phyloP scores from a whole-genome alignment of 2,797 vertebrate genomes.

The Acanthurus tractus region DNA sequence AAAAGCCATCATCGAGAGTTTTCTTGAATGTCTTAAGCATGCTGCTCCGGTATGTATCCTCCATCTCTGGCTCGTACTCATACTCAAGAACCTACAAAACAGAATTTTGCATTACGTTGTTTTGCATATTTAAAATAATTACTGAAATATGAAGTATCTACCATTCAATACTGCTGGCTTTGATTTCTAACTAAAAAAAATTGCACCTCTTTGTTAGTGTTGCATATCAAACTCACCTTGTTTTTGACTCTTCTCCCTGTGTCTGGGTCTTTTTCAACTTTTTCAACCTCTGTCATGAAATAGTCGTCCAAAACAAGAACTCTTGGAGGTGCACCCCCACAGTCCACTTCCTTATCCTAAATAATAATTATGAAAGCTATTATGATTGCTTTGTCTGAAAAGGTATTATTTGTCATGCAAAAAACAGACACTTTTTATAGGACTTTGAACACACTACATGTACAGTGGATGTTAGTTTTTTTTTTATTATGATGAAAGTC shows the following conservation, averaged over 20 bases:
- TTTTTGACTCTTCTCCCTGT: slow-evolving; percentile 94
- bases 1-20: slow-evolving; percentile 98
- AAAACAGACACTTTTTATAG: neutral
- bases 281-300: slow-evolving; percentile 98
- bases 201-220: neutral
- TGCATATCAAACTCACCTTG: slow-evolving; percentile 86
- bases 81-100: slow-evolving; percentile 92
- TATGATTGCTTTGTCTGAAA: neutral
- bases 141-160: neutral
- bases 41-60: slow-evolving; percentile 96
- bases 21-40: slow-evolving; percentile 99
- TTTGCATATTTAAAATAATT: neutral
- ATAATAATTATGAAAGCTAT: slow-evolving; percentile 5
- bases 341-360: slow-evolving; percentile 98
- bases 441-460: no score
- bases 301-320: slow-evolving; percentile 98
- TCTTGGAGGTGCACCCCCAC: slow-evolving; percentile 95
- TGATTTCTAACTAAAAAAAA: neutral
- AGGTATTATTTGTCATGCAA: no score
- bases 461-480: no score
- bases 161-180: neutral
- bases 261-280: slow-evolving; percentile 95
- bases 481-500: no score
- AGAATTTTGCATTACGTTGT: neutral
- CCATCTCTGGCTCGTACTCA: slow-evolving; percentile 98